Conservation (phyloP, 64 coral and sea anemone species). For the Anthopleura sola region DNA sequence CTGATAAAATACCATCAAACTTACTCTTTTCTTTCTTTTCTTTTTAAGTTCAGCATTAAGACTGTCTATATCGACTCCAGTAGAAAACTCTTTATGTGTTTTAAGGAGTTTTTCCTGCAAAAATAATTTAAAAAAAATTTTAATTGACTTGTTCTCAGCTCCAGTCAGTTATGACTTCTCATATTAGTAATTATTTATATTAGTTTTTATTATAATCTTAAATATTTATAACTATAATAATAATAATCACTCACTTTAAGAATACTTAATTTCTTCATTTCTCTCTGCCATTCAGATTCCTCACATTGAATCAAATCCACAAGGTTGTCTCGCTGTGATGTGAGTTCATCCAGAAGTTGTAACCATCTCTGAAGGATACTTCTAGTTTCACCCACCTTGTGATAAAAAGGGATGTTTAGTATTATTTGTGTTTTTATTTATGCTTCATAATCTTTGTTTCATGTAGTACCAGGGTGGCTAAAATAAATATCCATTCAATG, state of each 20-base stretch:
- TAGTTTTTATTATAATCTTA: no score
- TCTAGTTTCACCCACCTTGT: slow-evolving; percentile 19
- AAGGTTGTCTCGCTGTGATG: slow-evolving; percentile 7
- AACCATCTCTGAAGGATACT: slow-evolving; percentile 21
- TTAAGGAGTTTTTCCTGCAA: slow-evolving; percentile 30
- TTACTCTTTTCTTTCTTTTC: slow-evolving; percentile 47
- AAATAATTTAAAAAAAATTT: neutral
- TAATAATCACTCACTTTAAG: slow-evolving; percentile 1
- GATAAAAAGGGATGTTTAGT: neutral
- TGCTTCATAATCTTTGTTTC: no score
- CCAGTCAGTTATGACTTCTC: no score
- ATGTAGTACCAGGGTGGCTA: no score
- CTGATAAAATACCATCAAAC: neutral
- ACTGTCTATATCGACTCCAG: slow-evolving; percentile 21
- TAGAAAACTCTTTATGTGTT: slow-evolving; percentile 32
- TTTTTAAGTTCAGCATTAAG: slow-evolving; percentile 17
- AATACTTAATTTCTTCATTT: neutral
- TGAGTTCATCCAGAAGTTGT: slow-evolving; percentile 5
- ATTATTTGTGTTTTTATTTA: no score
- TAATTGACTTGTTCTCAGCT: no score
- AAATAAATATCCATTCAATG: no score
- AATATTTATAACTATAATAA: no score
- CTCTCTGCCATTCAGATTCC: slow-evolving; percentile 31
- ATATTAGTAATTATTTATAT: no score
- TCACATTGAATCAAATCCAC: neutral